These are phyloP conservation scores for Latrodectus hesperus DNA, from an alignment of 2,888 invertebrate genomes.

Conservation along the genomic window DNA sequence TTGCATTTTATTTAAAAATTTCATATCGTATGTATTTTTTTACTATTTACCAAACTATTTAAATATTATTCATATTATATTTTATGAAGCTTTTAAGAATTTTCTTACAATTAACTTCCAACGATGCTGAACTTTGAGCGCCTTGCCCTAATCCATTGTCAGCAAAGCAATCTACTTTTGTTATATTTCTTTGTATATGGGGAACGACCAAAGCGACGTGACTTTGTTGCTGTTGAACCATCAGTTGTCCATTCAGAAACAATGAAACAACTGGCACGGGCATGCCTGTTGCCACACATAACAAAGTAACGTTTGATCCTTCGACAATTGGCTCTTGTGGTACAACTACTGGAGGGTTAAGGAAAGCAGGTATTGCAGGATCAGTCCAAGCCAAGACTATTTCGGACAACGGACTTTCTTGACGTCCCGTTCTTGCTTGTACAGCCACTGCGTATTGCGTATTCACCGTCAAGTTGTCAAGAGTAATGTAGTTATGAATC, in stretches of 20 bases:
- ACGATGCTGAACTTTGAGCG: constrained; percentile 87
- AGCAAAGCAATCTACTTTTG: constrained; percentile 88
- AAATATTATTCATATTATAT: too few relatives aligned
- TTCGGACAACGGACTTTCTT: constrained; percentile 86
- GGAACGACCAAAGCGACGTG: constrained; percentile 84
- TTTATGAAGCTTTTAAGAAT: too few relatives aligned
- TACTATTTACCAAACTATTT: too few relatives aligned
- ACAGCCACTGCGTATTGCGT: constrained; percentile 88
- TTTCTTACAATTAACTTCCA: constrained; percentile 87
- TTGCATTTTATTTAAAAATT: too few relatives aligned
- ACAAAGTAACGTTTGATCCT: constrained; percentile 89
- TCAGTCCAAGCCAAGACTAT: constrained; percentile 90
- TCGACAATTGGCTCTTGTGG: constrained; percentile 88
- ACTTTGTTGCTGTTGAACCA: constrained; percentile 86
- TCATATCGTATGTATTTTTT: too few relatives aligned
- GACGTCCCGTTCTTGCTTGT: constrained; percentile 79
- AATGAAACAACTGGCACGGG: constrained; percentile 89
- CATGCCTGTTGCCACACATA: constrained; percentile 89
- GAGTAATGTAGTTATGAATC: constrained; percentile 82
- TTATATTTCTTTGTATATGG: constrained; percentile 82
- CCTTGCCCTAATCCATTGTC: constrained; percentile 91
- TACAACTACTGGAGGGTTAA: constrained; percentile 84
- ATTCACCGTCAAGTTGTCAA: constrained; percentile 84
- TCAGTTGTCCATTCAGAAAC: constrained; percentile 85
- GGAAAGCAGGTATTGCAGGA: constrained; percentile 89